Evolutionary conservation across 2,113 vertebrate genomes (phyloP).

Genomic region (Tringa solitaria): DNA sequence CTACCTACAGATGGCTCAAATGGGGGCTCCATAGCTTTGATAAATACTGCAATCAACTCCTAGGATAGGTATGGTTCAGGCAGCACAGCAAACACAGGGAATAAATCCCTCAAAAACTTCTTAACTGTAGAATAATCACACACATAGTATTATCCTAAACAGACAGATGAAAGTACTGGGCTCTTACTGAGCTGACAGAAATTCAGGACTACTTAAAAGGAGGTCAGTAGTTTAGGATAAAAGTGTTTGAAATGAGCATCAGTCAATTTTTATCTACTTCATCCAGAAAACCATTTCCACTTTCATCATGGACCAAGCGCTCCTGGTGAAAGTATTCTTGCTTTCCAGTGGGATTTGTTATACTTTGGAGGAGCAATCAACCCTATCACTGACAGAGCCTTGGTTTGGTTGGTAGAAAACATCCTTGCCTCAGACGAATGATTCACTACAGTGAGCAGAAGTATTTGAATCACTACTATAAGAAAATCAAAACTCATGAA

Average conservation of each 20-base stretch:
- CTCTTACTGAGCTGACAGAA: constrained; percentile 12
- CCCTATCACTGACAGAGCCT: background rate
- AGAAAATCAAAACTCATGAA: background rate
- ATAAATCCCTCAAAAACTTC: constrained; percentile 34
- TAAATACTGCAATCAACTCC: constrained; percentile 68
- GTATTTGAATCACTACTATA: background rate
- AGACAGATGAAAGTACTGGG: constrained; percentile 8
- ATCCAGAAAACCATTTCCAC: constrained; percentile 52
- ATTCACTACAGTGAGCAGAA: background rate
- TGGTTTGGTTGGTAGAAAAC: constrained; percentile 14
- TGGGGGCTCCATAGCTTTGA: constrained; percentile 54
- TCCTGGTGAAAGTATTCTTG: background rate
- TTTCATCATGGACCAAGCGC: background rate
- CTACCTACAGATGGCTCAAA: constrained; percentile 62
- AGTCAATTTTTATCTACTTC: constrained; percentile 26
- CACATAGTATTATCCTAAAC: background rate
- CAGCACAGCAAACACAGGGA: constrained; percentile 7
- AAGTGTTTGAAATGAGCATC: constrained; percentile 1
- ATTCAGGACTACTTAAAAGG: background rate
- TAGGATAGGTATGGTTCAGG: constrained; percentile 49
- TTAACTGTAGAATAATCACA: constrained; percentile 15
- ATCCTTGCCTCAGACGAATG: background rate
- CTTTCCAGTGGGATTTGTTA: constrained; percentile 24
- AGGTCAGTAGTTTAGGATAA: constrained; percentile 18
- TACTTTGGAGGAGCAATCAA: constrained; percentile 5